Base-by-base conservation (phyloP, 2,113 vertebrate species). In the Okapia johnstoni region DNA sequence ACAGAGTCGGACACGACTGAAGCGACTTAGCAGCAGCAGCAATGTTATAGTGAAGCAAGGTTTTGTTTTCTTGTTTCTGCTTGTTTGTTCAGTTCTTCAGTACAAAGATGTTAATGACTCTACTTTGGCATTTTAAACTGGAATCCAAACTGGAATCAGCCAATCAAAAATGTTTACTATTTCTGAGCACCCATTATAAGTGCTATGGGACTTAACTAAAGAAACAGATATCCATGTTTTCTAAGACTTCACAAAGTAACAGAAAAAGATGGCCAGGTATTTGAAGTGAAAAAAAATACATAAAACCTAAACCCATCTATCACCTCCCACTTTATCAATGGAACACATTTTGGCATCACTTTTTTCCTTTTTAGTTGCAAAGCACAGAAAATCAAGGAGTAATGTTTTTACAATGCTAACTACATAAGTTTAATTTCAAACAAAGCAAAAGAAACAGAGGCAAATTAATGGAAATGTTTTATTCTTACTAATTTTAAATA, bases 391-490 rank as follows among this genome's bases (percentile, higher is more conserved):
- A 86, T 85, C 50, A 94, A 92, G 43, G 28, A 63, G 26, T 79
- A 66, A 25, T 80, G 46, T 43, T 94, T 95, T 81, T 61, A 84
- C 23, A 57, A 91, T 61, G 73, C 76, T 95, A 94, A 93, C 33
- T 40, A 92, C 33, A 85, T 66, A 92, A 76, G 9, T 55, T 95
- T 94, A 90, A 96, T 61, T 95, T 96, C 81, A 96, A 96, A 87
- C 57, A 93, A 83, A 26, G 26, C 26, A 66, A 88, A 94, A 92
- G 43, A 91, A 94, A 93, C 30, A 63, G 96, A 80, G 12, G 13
- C 2, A 70, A 92, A 86, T 61, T 79, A 94, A 87, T 70, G 2
- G n/a, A 92, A 84, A 73, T 57, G 5, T 48, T 50, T 55, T 83
- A 92, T 36, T 92, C 48, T 57, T 46, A 92, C 3, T 60, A 48